phyloP scores from a whole-genome alignment of 2,888 invertebrate genomes.

The Ceriagrion tenellum region DNA sequence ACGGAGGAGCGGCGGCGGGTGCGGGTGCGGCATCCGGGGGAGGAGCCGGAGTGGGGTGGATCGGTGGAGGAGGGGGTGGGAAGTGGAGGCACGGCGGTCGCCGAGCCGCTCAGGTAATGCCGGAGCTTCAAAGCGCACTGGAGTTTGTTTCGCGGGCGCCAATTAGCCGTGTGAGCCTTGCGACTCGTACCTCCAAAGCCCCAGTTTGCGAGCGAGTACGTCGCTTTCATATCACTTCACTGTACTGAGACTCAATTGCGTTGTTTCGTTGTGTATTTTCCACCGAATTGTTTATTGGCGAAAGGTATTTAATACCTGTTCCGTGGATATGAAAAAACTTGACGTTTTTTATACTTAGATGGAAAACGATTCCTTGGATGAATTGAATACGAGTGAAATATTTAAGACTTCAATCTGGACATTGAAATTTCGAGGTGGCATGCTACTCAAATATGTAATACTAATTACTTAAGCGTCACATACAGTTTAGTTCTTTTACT shows the following conservation, averaged over 20 bases:
- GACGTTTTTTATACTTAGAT: too few relatives aligned
- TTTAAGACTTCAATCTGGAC: too few relatives aligned
- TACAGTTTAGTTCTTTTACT: too few relatives aligned
- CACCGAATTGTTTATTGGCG: background rate
- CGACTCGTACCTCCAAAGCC: background rate
- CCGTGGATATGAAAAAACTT: too few relatives aligned
- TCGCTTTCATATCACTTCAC: background rate
- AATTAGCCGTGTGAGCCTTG: background rate
- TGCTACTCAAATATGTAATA: too few relatives aligned
- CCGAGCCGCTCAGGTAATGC: background rate
- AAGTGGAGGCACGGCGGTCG: background rate
- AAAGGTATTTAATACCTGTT: too few relatives aligned
- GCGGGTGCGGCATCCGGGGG: background rate
- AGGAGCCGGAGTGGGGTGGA: background rate
- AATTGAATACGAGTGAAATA: too few relatives aligned
- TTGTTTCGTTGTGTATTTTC: background rate
- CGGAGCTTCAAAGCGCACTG: background rate
- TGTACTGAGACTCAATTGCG: background rate
- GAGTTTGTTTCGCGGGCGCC: conserved; percentile 12
- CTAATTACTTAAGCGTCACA: too few relatives aligned
- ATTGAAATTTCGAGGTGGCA: too few relatives aligned
- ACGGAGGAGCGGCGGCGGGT: background rate
- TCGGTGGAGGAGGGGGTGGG: background rate
- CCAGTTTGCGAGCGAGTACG: background rate
- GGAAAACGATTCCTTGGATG: too few relatives aligned